These are phyloP conservation scores for Stigmatopora nigra DNA, from an alignment of 2,113 vertebrate species.

Conservation along the genomic window DNA sequence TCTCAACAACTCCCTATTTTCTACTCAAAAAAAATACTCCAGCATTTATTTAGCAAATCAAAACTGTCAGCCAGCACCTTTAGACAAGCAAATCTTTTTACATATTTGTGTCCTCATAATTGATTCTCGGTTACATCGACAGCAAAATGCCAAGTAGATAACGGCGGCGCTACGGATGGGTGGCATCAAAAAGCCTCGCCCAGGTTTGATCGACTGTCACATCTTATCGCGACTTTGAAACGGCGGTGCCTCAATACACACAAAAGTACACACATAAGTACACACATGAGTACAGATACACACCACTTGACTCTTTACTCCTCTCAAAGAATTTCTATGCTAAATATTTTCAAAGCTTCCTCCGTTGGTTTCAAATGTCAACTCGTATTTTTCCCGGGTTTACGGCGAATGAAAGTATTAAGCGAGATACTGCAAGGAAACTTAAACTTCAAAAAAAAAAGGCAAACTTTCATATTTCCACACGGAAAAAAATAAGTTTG, in stretches of 20 bases:
- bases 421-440: background rate
- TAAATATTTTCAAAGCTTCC: conserved; percentile 8
- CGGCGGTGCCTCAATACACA: background rate
- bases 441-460: conserved; percentile 1
- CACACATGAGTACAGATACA: background rate
- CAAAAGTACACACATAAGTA: background rate
- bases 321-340: conserved; percentile 4
- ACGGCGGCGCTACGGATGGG: conserved; percentile 23
- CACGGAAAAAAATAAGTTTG: background rate
- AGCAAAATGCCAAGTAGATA: conserved; percentile 69
- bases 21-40: conserved; percentile 44
- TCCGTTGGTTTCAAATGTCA: conserved; percentile 7
- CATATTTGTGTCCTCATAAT: conserved; percentile 71
- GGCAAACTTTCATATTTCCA: conserved; percentile 3
- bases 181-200: conserved; percentile 6
- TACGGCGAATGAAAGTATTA: background rate
- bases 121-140: conserved; percentile 72
- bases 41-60: conserved; percentile 62
- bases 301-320: background rate
- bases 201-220: conserved; percentile 3
- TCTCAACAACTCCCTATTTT: conserved; percentile 44
- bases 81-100: conserved; percentile 63
- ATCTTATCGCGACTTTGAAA: conserved; percentile 11
- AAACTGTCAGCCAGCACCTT: conserved; percentile 67
- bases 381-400: background rate